Conservation (phyloP, 1,140 invertebrate genomes). For the Maconellicoccus hirsutus region DNA sequence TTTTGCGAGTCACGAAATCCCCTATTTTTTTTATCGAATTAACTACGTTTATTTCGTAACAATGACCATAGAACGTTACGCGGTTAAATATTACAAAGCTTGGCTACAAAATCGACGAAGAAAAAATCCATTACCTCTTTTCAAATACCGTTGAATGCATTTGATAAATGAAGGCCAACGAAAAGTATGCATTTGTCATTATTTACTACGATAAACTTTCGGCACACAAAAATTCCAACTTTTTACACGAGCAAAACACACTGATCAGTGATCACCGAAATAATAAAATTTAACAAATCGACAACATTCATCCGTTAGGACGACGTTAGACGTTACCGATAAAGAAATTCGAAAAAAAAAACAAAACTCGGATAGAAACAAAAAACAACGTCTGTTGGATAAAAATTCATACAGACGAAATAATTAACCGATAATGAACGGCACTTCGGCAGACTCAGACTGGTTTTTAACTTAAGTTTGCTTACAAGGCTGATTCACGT, state of each 20-base stretch:
- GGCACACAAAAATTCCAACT: not conserved
- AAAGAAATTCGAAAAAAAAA: not conserved
- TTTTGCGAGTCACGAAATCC: constrained; percentile 1
- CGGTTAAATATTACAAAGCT: not conserved
- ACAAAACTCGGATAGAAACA: not conserved
- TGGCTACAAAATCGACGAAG: not conserved
- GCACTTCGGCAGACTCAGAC: constrained; percentile 2
- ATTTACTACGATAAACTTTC: not conserved
- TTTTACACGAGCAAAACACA: not conserved
- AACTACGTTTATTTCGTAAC: constrained; percentile 1
- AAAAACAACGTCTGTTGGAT: not conserved
- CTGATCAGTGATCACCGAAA: not conserved
- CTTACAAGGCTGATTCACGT: constrained; percentile 20
- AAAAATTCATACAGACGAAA: constrained; percentile 1
- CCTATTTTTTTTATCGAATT: not conserved
- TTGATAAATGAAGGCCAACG: constrained; percentile 18
- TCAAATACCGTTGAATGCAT: constrained; percentile 17
- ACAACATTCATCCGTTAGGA: not conserved
- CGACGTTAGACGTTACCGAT: not conserved
- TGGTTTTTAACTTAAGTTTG: constrained; percentile 14
- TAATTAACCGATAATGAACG: constrained; percentile 11
- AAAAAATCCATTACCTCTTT: constrained; percentile 13
- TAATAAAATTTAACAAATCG: too few relatives aligned
- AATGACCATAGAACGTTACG: not conserved
- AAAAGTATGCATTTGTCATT: constrained; percentile 19